phyloP scores from a whole-genome alignment of 2,113 vertebrate species.

The Candoia aspera region DNA sequence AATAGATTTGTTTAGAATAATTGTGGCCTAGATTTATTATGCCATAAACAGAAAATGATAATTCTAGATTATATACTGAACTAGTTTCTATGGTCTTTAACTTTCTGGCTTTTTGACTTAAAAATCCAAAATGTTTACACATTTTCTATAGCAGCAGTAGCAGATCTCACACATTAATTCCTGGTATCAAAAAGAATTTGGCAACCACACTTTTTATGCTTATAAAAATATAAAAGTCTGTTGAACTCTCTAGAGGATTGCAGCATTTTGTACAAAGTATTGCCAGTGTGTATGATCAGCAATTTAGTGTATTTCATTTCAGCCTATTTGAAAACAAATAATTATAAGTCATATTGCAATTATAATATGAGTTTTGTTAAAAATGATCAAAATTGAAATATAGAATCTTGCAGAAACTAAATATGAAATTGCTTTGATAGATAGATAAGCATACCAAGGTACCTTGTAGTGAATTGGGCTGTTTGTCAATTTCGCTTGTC shows the following conservation, averaged over 20 bases:
- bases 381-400: rapidly evolving
- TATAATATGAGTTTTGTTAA: neutral
- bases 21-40: neutral
- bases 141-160: neutral
- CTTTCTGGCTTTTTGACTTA: neutral
- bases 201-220: neutral
- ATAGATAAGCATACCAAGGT: neutral
- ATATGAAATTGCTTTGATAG: neutral
- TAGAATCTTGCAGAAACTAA: neutral
- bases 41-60: neutral
- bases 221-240: neutral
- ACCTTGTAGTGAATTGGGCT: neutral
- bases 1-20: neutral
- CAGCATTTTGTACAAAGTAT: neutral
- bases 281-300: neutral
- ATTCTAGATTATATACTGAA: neutral
- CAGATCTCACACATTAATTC: neutral
- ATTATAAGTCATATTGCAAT: neutral
- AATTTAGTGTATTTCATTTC: neutral
- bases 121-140: neutral
- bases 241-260: neutral
- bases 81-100: neutral
- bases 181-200: neutral
- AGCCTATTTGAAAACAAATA: conserved; percentile 2
- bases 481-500: neutral